These are phyloP conservation scores for Aurelia sp. DNA, from an alignment of 30 jellyfish, hydroid and myxozoan genomes.

Conservation along the genomic window DNA sequence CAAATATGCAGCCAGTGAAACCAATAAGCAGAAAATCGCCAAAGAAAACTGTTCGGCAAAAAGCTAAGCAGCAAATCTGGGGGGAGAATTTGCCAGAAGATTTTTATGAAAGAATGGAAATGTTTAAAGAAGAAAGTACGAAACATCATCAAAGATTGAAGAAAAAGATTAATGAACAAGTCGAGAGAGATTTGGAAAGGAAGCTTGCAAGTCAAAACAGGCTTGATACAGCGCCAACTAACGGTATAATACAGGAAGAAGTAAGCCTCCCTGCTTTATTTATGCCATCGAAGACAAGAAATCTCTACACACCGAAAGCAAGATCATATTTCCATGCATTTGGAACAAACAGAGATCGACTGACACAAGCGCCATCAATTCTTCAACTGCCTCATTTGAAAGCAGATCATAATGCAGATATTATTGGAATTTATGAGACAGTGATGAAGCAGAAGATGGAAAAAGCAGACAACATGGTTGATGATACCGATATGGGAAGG, in stretches of 20 bases:
- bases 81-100: slow-evolving; percentile 73
- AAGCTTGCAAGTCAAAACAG: slow-evolving; percentile 54
- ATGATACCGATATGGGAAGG: slow-evolving; percentile 32
- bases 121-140: slow-evolving; percentile 83
- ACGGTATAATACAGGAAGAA: slow-evolving; percentile 15
- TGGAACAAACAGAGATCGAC: slow-evolving; percentile 48
- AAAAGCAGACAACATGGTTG: not conserved
- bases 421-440: slow-evolving; percentile 52
- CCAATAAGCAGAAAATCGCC: slow-evolving; percentile 20
- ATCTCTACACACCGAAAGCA: slow-evolving; percentile 68
- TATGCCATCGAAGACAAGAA: slow-evolving; percentile 78
- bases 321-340: slow-evolving; percentile 73
- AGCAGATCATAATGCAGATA: slow-evolving; percentile 18
- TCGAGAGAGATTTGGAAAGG: slow-evolving; percentile 43
- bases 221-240: slow-evolving; percentile 24
- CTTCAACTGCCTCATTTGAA: slow-evolving; percentile 57
- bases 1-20: slow-evolving; percentile 13
- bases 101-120: slow-evolving; percentile 72
- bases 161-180: slow-evolving; percentile 39
- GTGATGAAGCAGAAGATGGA: slow-evolving; percentile 23
- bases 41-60: slow-evolving; percentile 6
- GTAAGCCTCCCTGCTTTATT: slow-evolving; percentile 77
- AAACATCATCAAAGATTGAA: slow-evolving; percentile 59
- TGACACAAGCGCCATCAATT: slow-evolving; percentile 76
- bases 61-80: slow-evolving; percentile 39